Evolutionary conservation across 35 echinoderm and acorn worm genomes (phyloP).

Genomic region (Patiria miniata): DNA sequence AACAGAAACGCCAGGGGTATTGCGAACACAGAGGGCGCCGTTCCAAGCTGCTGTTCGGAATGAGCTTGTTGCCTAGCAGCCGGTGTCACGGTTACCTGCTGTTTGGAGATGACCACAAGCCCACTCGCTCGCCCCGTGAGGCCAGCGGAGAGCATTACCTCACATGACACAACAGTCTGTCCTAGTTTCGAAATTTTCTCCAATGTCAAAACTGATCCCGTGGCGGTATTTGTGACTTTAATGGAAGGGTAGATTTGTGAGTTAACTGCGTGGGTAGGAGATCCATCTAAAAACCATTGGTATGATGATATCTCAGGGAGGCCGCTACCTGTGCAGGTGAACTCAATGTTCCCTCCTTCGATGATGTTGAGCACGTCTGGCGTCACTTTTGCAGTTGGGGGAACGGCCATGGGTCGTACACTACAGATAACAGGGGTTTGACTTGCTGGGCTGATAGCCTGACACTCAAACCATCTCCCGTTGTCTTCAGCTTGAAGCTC

Average conservation of each 20-base stretch:
- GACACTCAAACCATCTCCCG: neutral
- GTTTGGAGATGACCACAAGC: neutral
- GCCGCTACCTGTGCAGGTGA: neutral
- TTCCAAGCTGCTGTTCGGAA: too few relatives aligned
- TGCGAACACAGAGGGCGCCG: neutral
- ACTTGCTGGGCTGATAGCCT: neutral
- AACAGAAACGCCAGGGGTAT: neutral
- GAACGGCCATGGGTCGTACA: neutral
- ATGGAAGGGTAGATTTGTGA: neutral
- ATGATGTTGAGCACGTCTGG: neutral
- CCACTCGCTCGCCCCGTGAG: neutral
- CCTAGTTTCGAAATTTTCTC: neutral
- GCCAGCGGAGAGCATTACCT: neutral
- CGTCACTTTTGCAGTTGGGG: neutral
- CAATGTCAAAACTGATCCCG: neutral
- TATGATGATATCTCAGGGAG: neutral
- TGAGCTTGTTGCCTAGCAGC: too few relatives aligned
- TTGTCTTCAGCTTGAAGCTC: constrained; percentile 2
- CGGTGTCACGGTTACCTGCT: too few relatives aligned
- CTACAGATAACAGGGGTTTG: neutral
- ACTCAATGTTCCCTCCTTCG: neutral
- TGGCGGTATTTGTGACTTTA: neutral
- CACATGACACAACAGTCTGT: neutral
- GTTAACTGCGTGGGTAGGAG: neutral
- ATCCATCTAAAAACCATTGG: neutral